A percentile compares a stretch with the other conserved stretches of the same genome.
phyloP scores from a whole-genome alignment of 2,888 invertebrate species.

The Cremastinae sp. region DNA sequence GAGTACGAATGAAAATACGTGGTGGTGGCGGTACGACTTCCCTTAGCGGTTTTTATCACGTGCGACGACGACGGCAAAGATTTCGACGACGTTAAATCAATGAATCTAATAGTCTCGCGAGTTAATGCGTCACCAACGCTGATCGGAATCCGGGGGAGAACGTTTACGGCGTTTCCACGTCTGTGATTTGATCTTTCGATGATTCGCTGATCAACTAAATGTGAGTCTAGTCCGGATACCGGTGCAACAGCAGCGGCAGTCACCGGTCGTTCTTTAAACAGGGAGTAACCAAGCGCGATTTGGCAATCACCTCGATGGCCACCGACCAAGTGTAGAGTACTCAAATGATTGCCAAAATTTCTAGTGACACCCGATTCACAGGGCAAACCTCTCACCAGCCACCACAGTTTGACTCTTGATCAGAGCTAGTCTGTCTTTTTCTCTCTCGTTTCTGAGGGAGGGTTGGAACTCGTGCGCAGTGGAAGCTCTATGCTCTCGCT shows the following conservation, averaged over 20 bases:
- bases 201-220: slow-evolving; percentile 48
- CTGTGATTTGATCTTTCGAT: slow-evolving; percentile 55
- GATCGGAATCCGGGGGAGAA: slow-evolving; percentile 5
- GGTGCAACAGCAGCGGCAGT: slow-evolving; percentile 61
- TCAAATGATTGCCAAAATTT: slow-evolving; percentile 50
- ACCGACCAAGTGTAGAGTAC: slow-evolving; percentile 41
- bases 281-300: slow-evolving; percentile 27
- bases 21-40: slow-evolving; percentile 77
- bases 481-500: slow-evolving; percentile 9
- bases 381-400: slow-evolving; percentile 68
- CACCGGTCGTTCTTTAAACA: slow-evolving; percentile 50
- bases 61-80: slow-evolving; percentile 46
- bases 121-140: slow-evolving; percentile 44
- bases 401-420: slow-evolving; percentile 75
- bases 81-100: slow-evolving; percentile 43
- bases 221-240: not conserved
- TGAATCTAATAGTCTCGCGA: slow-evolving; percentile 54
- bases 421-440: slow-evolving; percentile 6
- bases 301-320: slow-evolving; percentile 35
- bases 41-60: slow-evolving; percentile 69
- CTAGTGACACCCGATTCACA: slow-evolving; percentile 56
- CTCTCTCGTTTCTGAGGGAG: slow-evolving; percentile 12
- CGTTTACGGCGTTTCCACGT: slow-evolving; percentile 53
- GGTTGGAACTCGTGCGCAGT: not conserved
- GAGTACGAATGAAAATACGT: slow-evolving; percentile 80